phyloP scores from a whole-genome alignment of 2,888 invertebrate species.

The Mimas tiliae region DNA sequence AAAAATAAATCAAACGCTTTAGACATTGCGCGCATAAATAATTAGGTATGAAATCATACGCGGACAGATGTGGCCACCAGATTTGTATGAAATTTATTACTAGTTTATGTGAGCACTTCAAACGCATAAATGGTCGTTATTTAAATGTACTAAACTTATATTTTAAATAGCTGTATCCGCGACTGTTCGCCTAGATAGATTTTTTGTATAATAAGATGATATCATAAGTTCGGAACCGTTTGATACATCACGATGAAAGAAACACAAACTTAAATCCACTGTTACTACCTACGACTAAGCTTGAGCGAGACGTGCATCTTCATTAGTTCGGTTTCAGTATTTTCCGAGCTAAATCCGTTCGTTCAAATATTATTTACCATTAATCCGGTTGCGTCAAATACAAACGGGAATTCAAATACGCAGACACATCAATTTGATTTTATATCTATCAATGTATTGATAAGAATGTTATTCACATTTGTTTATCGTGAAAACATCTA shows the following conservation, averaged over 20 bases:
- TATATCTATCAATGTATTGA: neutral
- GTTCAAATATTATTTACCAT: neutral
- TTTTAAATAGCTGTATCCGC: neutral
- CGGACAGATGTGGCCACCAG: slow-evolving; percentile 20
- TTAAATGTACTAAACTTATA: neutral
- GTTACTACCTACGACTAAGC: neutral
- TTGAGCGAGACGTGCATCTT: neutral
- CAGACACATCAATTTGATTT: neutral
- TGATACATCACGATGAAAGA: neutral
- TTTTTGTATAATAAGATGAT: neutral
- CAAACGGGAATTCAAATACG: neutral
- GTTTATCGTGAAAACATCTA: neutral
- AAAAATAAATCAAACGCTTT: slow-evolving; percentile 11
- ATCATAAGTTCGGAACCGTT: neutral
- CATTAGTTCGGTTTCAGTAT: neutral
- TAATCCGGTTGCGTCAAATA: neutral
- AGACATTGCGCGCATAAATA: slow-evolving; percentile 19
- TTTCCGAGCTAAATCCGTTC: neutral
- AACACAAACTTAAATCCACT: neutral
- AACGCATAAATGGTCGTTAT: neutral
- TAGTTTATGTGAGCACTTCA: neutral
- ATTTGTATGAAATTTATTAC: slow-evolving; percentile 16
- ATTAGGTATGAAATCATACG: slow-evolving; percentile 22
- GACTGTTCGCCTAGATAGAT: neutral
- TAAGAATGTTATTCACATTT: neutral